These are phyloP conservation scores for Ichneumoninae sp. DNA, from an alignment of 2,888 invertebrate genomes.

Conservation along the genomic window DNA sequence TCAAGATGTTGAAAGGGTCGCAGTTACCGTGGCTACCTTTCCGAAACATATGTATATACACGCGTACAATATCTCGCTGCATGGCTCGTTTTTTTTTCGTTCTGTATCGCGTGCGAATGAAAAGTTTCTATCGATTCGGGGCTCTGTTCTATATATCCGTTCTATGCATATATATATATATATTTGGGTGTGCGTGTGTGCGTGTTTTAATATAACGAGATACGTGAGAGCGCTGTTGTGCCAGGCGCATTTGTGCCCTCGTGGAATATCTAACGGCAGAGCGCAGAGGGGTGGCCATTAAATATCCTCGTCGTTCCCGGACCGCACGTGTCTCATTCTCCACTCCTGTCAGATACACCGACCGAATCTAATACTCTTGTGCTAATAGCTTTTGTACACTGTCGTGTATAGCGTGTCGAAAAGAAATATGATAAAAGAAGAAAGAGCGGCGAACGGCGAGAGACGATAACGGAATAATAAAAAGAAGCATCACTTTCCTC, in stretches of 20 bases:
- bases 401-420: constrained; percentile 11
- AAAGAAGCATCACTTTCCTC: background rate
- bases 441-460: background rate
- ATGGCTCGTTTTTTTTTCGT: constrained; percentile 32
- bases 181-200: background rate
- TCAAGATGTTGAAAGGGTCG: constrained; percentile 12
- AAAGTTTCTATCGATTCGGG: constrained; percentile 50
- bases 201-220: constrained; percentile 24
- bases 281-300: constrained; percentile 11
- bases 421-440: constrained; percentile 3
- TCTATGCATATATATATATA: background rate
- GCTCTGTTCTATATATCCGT: background rate
- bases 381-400: constrained; percentile 10
- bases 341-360: constrained; percentile 20
- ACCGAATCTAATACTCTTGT: constrained; percentile 22
- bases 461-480: background rate
- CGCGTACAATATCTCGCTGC: background rate
- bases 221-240: constrained; percentile 14
- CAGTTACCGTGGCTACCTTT: constrained; percentile 46
- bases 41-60: constrained; percentile 36
- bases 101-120: constrained; percentile 52
- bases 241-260: constrained; percentile 30
- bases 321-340: constrained; percentile 17
- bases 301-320: constrained; percentile 19
- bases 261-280: constrained; percentile 19